These are phyloP conservation scores for Ptychochromis oligacanthus DNA, from an alignment of 2,113 vertebrate species.

Conservation along the genomic window DNA sequence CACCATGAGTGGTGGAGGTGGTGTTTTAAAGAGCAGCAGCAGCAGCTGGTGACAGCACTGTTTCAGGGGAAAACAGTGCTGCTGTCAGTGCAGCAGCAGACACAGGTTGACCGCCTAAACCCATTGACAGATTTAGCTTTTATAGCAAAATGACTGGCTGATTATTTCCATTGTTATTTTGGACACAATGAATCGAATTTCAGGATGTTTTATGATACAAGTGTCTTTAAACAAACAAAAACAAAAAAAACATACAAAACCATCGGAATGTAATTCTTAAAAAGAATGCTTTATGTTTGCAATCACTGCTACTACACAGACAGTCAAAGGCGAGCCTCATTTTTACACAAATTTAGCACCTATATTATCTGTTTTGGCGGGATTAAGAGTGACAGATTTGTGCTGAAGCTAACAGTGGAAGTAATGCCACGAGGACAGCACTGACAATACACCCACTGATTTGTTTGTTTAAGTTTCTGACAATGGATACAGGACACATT, in stretches of 20 bases:
- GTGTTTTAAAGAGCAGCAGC: not conserved
- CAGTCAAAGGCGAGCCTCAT: not conserved
- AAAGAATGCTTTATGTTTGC: not conserved
- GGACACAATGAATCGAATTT: not conserved
- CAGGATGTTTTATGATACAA: not conserved
- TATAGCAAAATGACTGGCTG: not conserved
- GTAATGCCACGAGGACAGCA: constrained; percentile 11
- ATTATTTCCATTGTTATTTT: not conserved
- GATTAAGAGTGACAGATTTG: constrained; percentile 32
- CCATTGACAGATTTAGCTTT: not conserved
- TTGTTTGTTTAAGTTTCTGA: constrained; percentile 38
- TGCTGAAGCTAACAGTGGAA: constrained; percentile 9
- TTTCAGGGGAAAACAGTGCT: not conserved
- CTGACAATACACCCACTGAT: constrained; percentile 11
- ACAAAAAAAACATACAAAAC: not conserved
- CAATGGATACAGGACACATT: constrained; percentile 38
- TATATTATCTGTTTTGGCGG: not conserved
- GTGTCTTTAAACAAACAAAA: too few relatives aligned
- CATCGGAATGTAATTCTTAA: not conserved
- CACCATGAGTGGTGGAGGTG: not conserved
- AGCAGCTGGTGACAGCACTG: not conserved
- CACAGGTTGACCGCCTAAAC: not conserved
- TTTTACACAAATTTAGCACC: not conserved
- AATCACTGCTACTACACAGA: not conserved
- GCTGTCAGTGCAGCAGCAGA: not conserved